Conservation (phyloP, 1,140 invertebrate species). For the Eupristina koningsbergeri region DNA sequence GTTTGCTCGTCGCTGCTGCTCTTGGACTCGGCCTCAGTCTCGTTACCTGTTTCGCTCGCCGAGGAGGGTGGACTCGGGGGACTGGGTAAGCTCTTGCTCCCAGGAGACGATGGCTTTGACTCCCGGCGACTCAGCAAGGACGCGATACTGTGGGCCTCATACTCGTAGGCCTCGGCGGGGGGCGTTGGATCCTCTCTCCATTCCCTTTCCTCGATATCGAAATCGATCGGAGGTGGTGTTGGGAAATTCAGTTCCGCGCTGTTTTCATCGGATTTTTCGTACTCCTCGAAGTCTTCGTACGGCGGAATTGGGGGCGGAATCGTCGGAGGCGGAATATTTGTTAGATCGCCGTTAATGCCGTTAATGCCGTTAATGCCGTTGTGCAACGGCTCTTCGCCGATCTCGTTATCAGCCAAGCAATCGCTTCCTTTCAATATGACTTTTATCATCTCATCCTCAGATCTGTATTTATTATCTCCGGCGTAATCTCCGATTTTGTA, state of each 20-base stretch:
- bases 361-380: conserved; percentile 5
- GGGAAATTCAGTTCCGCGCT: conserved; percentile 28
- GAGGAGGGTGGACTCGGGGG: conserved; percentile 32
- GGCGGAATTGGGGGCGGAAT: background rate
- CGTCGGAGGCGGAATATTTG: conserved; percentile 36
- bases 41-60: conserved; percentile 15
- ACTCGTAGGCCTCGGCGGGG: no score
- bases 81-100: conserved; percentile 46
- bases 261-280: background rate
- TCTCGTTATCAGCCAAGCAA: background rate
- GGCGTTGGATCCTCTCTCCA: conserved; percentile 23
- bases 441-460: background rate
- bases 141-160: background rate
- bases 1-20: conserved; percentile 44
- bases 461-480: background rate
- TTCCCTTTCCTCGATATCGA: conserved; percentile 30
- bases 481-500: background rate
- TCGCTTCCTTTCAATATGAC: background rate
- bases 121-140: background rate
- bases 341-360: background rate
- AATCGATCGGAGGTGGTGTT: conserved; percentile 46
- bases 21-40: conserved; percentile 39
- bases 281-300: conserved; percentile 9
- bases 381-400: background rate
- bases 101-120: conserved; percentile 27